Evolutionary conservation across 1,140 invertebrate genomes (phyloP).

Genomic region (Diploscapter pachys): DNA sequence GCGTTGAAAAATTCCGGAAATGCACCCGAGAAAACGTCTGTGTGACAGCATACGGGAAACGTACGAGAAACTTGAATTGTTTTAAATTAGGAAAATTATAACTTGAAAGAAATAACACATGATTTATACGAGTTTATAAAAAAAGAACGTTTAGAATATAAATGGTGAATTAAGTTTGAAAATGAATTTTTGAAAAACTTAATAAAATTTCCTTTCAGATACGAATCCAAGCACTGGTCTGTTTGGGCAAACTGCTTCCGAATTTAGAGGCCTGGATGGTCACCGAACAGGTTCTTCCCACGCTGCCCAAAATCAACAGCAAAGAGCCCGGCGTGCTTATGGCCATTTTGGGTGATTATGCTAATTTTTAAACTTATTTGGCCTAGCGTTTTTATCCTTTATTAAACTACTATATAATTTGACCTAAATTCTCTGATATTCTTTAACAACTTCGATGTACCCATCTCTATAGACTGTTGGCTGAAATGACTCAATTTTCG

Average conservation of each 20-base stretch:
- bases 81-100: no score
- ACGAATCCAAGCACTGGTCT: conserved; percentile 86
- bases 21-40: no score
- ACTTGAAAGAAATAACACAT: no score
- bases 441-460: neutral
- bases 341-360: conserved; percentile 78
- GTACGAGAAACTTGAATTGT: no score
- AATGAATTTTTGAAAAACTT: neutral
- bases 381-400: neutral
- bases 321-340: conserved; percentile 91
- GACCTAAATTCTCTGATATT: neutral
- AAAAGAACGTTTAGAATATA: no score
- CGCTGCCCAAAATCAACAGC: conserved; percentile 84
- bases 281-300: conserved; percentile 86
- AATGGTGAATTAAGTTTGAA: neutral
- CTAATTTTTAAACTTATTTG: conserved; percentile 2
- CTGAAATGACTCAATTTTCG: no score
- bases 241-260: conserved; percentile 85
- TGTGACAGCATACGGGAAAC: no score
- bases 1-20: no score
- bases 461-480: neutral
- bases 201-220: conserved; percentile 64
- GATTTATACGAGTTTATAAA: no score
- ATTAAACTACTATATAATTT: neutral
- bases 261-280: conserved; percentile 93